phyloP scores from a whole-genome alignment of 2,797 vertebrate genomes.

The Pseudotriccus pelzelni region DNA sequence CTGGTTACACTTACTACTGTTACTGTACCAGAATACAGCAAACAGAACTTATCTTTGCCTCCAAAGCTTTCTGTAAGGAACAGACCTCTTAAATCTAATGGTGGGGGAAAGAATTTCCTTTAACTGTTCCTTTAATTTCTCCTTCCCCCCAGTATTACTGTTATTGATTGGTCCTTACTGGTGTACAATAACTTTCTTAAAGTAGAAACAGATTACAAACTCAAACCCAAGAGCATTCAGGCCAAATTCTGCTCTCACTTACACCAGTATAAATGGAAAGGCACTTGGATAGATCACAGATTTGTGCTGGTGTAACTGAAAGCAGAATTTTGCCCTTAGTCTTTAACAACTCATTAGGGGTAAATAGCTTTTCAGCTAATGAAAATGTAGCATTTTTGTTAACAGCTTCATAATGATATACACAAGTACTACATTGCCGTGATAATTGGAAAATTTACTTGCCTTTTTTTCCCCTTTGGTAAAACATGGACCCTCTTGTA shows the following conservation, averaged over 20 bases:
- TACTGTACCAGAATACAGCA: neutral
- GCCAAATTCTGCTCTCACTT: constrained; percentile 8
- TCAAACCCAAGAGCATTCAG: constrained; percentile 15
- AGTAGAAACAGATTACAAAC: neutral
- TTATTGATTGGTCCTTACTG: constrained; percentile 39
- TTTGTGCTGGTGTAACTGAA: constrained; percentile 21
- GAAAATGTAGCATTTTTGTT: constrained; percentile 48
- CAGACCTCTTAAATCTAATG: neutral
- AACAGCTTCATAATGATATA: constrained; percentile 44
- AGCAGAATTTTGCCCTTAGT: constrained; percentile 35
- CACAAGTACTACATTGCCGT: constrained; percentile 19
- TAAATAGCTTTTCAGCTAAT: constrained; percentile 66
- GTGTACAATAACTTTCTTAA: constrained; percentile 40
- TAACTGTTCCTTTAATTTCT: constrained; percentile 50
- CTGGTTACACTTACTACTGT: neutral
- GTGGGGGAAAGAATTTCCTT: neutral
- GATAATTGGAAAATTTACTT: constrained; percentile 41
- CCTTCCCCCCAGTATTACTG: neutral
- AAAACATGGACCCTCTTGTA: neutral
- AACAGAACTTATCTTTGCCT: neutral
- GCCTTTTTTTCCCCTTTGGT: constrained; percentile 30
- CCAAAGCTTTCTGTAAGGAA: neutral
- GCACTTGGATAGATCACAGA: neutral
- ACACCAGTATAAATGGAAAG: neutral
- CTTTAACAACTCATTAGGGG: constrained; percentile 54